Percentiles rank a stretch among this genome's conserved stretches.
These are phyloP conservation scores for Epiblema foenella DNA, from an alignment of 2,888 invertebrate species.

Conservation along the genomic window DNA sequence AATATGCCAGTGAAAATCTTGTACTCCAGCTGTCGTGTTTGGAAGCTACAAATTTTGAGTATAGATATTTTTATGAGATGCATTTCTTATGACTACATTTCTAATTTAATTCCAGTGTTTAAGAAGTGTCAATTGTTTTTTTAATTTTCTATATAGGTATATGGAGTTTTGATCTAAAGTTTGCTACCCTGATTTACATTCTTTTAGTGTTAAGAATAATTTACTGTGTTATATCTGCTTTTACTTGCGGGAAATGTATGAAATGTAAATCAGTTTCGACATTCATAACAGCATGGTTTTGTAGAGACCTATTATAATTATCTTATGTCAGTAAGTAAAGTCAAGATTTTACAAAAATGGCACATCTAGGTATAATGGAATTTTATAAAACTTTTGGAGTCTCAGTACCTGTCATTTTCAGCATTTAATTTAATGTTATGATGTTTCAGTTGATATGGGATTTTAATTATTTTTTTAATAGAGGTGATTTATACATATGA, in stretches of 20 bases:
- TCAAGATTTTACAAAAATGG: not conserved
- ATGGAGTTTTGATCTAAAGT: not conserved
- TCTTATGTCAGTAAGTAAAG: not conserved
- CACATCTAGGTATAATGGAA: not conserved
- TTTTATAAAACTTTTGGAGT: slow-evolving; percentile 8
- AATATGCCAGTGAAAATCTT: not conserved
- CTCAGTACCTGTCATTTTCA: slow-evolving; percentile 4
- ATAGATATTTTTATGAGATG: not conserved
- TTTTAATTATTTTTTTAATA: not conserved
- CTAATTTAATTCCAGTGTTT: slow-evolving; percentile 45
- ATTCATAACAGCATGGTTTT: not conserved
- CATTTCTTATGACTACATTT: not conserved
- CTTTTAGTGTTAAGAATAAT: not conserved
- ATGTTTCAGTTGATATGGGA: not conserved
- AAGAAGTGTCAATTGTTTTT: not conserved
- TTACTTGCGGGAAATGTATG: too few relatives aligned
- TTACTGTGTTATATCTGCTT: not conserved
- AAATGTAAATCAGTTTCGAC: too few relatives aligned
- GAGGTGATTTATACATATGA: not conserved
- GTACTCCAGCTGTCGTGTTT: not conserved
- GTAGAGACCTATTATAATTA: not conserved
- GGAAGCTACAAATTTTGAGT: not conserved
- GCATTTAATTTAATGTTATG: not conserved
- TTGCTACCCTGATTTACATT: not conserved
- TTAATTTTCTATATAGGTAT: not conserved